Conservation (phyloP, 1,140 invertebrate species). For the Neomicropteryx cornuta region DNA sequence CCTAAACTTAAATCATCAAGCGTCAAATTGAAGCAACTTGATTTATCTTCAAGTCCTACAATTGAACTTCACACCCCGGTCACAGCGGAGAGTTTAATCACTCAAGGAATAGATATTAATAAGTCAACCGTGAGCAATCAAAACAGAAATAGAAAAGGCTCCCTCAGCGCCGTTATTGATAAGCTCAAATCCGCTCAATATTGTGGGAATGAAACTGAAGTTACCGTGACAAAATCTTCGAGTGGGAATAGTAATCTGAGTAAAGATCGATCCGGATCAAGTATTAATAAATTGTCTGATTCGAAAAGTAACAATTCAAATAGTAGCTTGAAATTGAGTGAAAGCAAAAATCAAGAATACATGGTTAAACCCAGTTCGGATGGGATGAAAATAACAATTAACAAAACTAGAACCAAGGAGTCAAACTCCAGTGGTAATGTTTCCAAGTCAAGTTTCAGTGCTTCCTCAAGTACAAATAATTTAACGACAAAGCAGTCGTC, state of each 20-base stretch:
- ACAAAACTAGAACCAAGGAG: conserved; percentile 68
- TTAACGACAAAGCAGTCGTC: conserved; percentile 26
- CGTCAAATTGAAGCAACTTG: conserved; percentile 56
- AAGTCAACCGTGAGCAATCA: conserved; percentile 43
- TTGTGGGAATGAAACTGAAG: conserved; percentile 37
- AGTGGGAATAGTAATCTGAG: conserved; percentile 20
- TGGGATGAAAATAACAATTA: conserved; percentile 82
- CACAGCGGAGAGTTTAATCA: conserved; percentile 40
- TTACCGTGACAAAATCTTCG: conserved; percentile 18
- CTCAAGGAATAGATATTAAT: conserved; percentile 44
- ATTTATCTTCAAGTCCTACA: conserved; percentile 40
- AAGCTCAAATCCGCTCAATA: conserved; percentile 70
- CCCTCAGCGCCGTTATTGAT: conserved; percentile 75
- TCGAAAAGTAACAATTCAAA: conserved; percentile 34
- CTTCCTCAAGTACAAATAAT: conserved; percentile 21
- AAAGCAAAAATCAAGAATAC: conserved; percentile 68
- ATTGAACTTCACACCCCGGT: conserved; percentile 21
- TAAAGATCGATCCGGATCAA: conserved; percentile 21
- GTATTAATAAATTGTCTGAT: conserved; percentile 36
- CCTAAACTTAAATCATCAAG: conserved; percentile 55
- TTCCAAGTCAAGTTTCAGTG: conserved; percentile 21
- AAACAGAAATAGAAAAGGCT: conserved; percentile 60
- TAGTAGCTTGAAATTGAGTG: conserved; percentile 40
- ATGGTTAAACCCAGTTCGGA: conserved; percentile 77
- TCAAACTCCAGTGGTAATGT: conserved; percentile 34